These are phyloP conservation scores for Mormyrus proboscirostris DNA, from an alignment of 2,797 vertebrate genomes.

Conservation along the genomic window DNA sequence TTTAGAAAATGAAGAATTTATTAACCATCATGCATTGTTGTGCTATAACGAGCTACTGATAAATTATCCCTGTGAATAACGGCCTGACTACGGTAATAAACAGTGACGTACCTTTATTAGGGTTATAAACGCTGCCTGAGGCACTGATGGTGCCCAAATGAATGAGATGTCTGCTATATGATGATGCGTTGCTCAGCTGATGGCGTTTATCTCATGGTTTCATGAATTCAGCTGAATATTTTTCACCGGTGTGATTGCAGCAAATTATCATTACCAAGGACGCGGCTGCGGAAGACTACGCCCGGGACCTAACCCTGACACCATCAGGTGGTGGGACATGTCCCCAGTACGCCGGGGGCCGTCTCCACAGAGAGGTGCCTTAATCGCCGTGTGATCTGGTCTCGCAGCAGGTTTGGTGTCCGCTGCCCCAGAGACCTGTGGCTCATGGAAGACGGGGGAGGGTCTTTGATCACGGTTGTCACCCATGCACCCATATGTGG, in stretches of 20 bases:
- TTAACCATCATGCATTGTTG: background rate
- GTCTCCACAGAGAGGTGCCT: constrained; percentile 38
- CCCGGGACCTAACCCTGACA: background rate
- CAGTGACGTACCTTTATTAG: background rate
- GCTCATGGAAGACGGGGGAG: constrained; percentile 44
- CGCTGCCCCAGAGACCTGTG: constrained; percentile 51
- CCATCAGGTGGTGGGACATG: constrained; percentile 36
- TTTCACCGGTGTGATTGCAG: constrained; percentile 52
- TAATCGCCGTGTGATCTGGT: constrained; percentile 60
- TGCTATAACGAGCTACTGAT: constrained; percentile 1
- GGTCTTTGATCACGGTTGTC: constrained; percentile 46
- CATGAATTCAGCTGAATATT: constrained; percentile 1
- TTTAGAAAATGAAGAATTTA: background rate
- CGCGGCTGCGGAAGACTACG: background rate
- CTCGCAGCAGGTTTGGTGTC: constrained; percentile 50
- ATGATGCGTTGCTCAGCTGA: background rate
- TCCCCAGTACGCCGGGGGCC: constrained; percentile 34
- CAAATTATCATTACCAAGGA: constrained; percentile 48
- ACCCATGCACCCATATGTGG: background rate
- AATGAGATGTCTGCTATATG: background rate
- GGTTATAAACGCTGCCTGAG: background rate
- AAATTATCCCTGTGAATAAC: constrained; percentile 14
- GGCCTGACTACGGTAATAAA: constrained; percentile 9
- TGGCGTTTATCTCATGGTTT: background rate
- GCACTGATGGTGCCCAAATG: background rate